A percentile compares a stretch with the other conserved stretches of the same genome.
Evolutionary conservation across 1,140 invertebrate species (phyloP).

Genomic region (Globodera ellingtonae): DNA sequence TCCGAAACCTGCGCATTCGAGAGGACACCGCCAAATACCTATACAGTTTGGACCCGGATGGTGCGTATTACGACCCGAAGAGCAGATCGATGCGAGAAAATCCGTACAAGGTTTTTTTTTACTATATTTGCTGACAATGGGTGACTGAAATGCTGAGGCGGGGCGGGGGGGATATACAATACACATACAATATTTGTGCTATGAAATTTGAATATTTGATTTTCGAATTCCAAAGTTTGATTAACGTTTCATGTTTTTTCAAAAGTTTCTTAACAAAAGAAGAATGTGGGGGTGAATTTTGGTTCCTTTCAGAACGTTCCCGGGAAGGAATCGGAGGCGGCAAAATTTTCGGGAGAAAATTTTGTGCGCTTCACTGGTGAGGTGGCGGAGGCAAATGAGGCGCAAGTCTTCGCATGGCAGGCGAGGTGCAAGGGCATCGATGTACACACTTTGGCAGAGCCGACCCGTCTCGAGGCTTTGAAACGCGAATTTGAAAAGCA

Average conservation of each 20-base stretch:
- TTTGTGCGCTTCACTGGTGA: constrained; percentile 91
- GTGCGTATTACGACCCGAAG: constrained; percentile 91
- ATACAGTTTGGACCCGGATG: constrained; percentile 91
- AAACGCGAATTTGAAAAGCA: constrained; percentile 86
- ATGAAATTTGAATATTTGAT: too few species aligned
- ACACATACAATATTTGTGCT: too few species aligned
- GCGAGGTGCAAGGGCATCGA: constrained; percentile 80
- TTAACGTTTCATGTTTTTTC: too few species aligned
- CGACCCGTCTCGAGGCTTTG: constrained; percentile 90
- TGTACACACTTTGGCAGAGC: constrained; percentile 92
- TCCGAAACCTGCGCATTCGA: constrained; percentile 92
- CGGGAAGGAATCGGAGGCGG: constrained; percentile 68
- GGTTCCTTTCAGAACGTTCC: constrained; percentile 35
- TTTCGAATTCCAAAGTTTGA: too few species aligned
- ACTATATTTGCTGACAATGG: too few species aligned
- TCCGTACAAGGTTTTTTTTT: constrained; percentile 71
- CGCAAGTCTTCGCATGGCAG: constrained; percentile 98
- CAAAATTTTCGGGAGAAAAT: constrained; percentile 92
- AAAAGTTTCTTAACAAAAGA: too few species aligned
- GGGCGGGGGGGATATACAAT: too few species aligned
- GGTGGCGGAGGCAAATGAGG: constrained; percentile 82
- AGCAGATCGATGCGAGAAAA: constrained; percentile 97
- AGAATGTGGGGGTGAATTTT: background rate
- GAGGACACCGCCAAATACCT: constrained; percentile 98
- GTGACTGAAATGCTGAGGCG: too few species aligned